phyloP scores from a whole-genome alignment of 2,888 invertebrate species.

The Cephus pulcher region DNA sequence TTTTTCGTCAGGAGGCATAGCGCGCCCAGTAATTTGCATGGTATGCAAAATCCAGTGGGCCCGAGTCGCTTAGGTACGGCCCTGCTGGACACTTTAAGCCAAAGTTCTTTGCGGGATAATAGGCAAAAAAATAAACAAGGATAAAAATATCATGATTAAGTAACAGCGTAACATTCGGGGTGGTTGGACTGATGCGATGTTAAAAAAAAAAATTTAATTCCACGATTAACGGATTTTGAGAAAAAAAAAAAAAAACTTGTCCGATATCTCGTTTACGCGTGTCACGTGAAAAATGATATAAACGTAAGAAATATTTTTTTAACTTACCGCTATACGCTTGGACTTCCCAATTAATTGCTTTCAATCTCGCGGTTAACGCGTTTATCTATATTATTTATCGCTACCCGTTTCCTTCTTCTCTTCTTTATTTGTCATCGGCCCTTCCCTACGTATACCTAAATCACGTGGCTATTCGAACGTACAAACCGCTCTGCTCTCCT shows the following conservation, averaged over 20 bases:
- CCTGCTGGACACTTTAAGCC: neutral
- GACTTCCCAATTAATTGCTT: neutral
- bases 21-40: slow-evolving; percentile 1
- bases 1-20: neutral
- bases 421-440: neutral
- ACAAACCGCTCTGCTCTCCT: neutral
- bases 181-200: neutral
- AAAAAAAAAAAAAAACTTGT: slow-evolving; percentile 14
- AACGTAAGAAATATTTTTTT: neutral
- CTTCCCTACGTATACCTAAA: neutral
- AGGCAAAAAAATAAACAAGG: neutral
- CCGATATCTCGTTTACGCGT: slow-evolving; percentile 9
- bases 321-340: neutral
- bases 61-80: neutral
- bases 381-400: slow-evolving; percentile 1
- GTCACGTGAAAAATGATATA: neutral
- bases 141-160: neutral
- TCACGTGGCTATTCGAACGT: neutral
- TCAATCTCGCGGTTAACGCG: neutral
- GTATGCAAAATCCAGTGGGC: neutral
- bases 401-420: neutral
- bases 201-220: neutral
- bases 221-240: slow-evolving; percentile 9
- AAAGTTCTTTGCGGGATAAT: neutral
- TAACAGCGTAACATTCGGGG: neutral